Conservation (phyloP, 2,797 vertebrate species). For the Botia almorhae region DNA sequence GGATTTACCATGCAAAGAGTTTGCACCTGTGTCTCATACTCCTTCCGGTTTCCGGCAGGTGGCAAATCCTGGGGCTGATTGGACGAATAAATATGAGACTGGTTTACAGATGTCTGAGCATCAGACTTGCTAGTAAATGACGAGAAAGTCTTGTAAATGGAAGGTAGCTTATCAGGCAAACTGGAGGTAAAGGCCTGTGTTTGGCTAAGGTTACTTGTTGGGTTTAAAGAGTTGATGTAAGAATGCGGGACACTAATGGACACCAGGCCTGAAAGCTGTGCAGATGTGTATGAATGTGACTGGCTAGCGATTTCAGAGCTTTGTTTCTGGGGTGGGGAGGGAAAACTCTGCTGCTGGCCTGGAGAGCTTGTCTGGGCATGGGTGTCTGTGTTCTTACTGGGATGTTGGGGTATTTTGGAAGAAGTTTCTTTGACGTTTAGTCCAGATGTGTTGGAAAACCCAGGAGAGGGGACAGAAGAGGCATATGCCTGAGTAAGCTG, state of each 20-base stretch:
- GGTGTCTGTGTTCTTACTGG: conserved; percentile 77
- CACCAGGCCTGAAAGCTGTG: conserved; percentile 88
- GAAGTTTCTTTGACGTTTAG: conserved; percentile 86
- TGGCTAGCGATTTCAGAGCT: conserved; percentile 92
- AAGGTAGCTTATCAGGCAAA: conserved; percentile 87
- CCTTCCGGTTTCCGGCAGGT: conserved; percentile 81
- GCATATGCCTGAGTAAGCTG: conserved; percentile 86
- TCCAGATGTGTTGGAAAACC: conserved; percentile 81
- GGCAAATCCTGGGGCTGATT: conserved; percentile 84
- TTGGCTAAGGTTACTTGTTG: conserved; percentile 83
- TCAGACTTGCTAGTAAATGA: conserved; percentile 87
- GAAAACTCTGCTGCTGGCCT: conserved; percentile 84
- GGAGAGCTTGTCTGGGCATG: conserved; percentile 82
- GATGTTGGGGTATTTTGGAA: conserved; percentile 81
- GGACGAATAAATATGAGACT: conserved; percentile 86
- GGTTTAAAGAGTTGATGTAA: conserved; percentile 83
- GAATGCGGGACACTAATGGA: conserved; percentile 89
- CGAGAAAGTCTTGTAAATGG: conserved; percentile 90
- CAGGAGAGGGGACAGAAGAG: conserved; percentile 81
- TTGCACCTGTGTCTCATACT: conserved; percentile 87
- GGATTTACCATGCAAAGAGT: conserved; percentile 86
- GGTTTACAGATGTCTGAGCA: conserved; percentile 84
- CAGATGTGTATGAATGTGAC: conserved; percentile 86
- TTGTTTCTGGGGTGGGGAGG: conserved; percentile 88
- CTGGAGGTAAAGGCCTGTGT: conserved; percentile 85